Conservation (phyloP, 1,140 invertebrate genomes). For the Ericerus pela region DNA sequence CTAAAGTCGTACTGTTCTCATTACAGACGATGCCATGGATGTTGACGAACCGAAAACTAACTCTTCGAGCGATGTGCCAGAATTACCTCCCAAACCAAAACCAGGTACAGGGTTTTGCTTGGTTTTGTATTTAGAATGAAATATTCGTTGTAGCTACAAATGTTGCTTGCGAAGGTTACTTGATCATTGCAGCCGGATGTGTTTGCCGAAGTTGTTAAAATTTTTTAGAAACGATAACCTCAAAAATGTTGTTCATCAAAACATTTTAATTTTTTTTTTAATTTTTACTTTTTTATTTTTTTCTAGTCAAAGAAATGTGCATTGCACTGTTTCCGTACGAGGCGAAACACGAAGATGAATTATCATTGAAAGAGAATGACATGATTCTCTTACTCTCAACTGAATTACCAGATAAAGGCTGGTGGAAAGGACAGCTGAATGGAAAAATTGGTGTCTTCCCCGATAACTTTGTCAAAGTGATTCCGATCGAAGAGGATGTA, state of each 20-base stretch:
- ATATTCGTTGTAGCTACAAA: no score
- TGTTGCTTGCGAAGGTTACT: no score
- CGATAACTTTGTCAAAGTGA: conserved; percentile 83
- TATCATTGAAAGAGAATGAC: conserved; percentile 77
- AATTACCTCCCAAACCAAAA: conserved; percentile 11
- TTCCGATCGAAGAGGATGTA: conserved; percentile 28
- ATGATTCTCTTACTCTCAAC: conserved; percentile 72
- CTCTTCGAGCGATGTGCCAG: neutral
- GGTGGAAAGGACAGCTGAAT: conserved; percentile 90
- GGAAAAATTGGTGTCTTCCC: conserved; percentile 87
- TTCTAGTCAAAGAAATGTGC: conserved; percentile 51
- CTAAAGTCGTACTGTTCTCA: no score
- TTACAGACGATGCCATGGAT: no score
- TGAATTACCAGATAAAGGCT: conserved; percentile 82
- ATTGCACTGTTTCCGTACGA: conserved; percentile 78
- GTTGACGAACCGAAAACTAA: neutral
- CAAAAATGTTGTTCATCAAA: no score
- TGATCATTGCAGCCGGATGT: no score
- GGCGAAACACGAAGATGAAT: conserved; percentile 85
- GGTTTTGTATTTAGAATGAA: no score
- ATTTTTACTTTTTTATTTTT: conserved; percentile 14
- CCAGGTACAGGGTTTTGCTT: no score
- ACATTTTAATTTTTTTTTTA: no score
- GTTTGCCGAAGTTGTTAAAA: no score
- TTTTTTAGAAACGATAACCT: no score